Evolutionary conservation across 1,140 invertebrate species (phyloP).

Genomic region (Trachymyrmex cornetzi): DNA sequence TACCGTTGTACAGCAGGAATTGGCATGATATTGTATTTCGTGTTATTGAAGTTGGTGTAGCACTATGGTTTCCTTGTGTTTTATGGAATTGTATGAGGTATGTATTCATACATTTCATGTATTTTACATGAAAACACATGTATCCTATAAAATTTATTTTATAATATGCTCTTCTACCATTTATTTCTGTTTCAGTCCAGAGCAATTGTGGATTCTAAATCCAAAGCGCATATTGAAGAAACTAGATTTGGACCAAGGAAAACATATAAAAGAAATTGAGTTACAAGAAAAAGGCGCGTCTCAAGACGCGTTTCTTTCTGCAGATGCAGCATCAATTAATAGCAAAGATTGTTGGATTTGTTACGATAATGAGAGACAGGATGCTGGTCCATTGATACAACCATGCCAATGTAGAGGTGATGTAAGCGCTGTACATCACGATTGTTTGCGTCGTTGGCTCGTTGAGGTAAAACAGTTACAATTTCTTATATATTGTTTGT

Average conservation of each 20-base stretch:
- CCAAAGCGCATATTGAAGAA: constrained; percentile 93
- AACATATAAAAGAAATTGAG: constrained; percentile 87
- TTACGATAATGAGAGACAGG: constrained; percentile 93
- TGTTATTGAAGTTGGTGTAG: constrained; percentile 96
- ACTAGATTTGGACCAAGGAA: constrained; percentile 86
- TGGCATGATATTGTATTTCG: constrained; percentile 97
- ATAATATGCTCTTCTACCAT: background rate
- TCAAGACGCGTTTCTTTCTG: constrained; percentile 75
- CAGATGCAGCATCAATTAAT: constrained; percentile 81
- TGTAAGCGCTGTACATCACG: constrained; percentile 96
- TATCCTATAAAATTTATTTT: constrained; percentile 23
- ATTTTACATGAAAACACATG: background rate
- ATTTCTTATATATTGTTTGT: constrained; percentile 17
- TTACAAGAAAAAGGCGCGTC: constrained; percentile 84
- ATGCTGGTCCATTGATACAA: constrained; percentile 93
- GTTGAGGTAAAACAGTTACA: constrained; percentile 88
- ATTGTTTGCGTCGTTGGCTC: constrained; percentile 96
- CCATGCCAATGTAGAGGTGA: constrained; percentile 97
- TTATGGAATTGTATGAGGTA: constrained; percentile 97
- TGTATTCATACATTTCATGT: constrained; percentile 41
- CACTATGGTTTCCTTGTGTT: constrained; percentile 97
- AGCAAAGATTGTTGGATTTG: constrained; percentile 96
- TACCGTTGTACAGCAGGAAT: constrained; percentile 95
- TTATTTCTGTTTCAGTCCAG: constrained; percentile 88
- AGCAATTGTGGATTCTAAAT: constrained; percentile 97